Conservation (phyloP, 2,797 vertebrate species). For the Enteromius trimaculatus region DNA sequence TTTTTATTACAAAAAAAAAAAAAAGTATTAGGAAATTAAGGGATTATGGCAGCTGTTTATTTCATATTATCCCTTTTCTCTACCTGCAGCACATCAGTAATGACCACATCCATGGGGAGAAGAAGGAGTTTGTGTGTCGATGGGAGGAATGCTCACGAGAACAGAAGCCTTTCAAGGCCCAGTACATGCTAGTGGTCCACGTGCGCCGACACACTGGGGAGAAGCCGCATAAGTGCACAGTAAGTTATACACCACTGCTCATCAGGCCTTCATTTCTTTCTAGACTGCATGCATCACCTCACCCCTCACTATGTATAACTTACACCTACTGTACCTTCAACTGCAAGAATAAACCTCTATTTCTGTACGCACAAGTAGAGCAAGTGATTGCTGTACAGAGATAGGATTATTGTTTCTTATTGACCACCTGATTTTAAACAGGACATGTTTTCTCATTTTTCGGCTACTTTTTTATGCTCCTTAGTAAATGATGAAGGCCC, state of each 20-base stretch:
- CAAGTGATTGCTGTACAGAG: conserved; percentile 1
- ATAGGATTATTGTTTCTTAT: not conserved
- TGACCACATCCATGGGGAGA: conserved; percentile 98
- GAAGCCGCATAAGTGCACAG: conserved; percentile 98
- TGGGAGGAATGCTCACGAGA: conserved; percentile 96
- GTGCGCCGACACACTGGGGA: conserved; percentile 97
- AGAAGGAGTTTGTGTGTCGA: conserved; percentile 98
- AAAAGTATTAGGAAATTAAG: not conserved
- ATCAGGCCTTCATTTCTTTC: not conserved
- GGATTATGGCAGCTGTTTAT: not conserved
- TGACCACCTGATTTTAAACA: conserved; percentile 31
- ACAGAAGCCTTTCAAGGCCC: conserved; percentile 98
- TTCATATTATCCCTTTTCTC: conserved; percentile 15
- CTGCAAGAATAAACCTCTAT: conserved; percentile 12
- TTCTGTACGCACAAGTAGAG: conserved; percentile 1
- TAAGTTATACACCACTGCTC: conserved; percentile 70
- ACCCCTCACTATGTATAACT: not conserved
- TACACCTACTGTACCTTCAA: not conserved
- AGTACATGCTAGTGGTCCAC: conserved; percentile 99
- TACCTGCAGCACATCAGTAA: conserved; percentile 94
- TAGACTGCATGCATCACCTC: not conserved
- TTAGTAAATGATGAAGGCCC: conserved; percentile 52
- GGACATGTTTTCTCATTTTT: conserved; percentile 27
- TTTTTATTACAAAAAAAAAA: not conserved
- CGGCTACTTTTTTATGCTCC: conserved; percentile 38